Evolutionary conservation across 2,113 vertebrate genomes (phyloP), one percentile per base, ranked within the genome.

Genomic region (Balaeniceps rex): DNA sequence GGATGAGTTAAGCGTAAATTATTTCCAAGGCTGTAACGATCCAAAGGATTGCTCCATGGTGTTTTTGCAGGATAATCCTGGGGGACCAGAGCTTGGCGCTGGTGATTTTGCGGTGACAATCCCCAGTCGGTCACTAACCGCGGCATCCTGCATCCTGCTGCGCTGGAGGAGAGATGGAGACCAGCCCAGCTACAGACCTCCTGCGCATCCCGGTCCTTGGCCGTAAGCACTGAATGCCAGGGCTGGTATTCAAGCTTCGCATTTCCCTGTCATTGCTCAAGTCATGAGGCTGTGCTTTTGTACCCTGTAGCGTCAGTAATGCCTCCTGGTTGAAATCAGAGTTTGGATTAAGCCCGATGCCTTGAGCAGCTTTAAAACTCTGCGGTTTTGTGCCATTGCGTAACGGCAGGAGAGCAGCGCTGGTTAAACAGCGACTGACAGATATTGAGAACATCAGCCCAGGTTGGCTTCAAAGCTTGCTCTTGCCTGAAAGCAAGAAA

Each of bases 121-220:
- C 16, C 19, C 26, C 24, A 10, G 65, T 6, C 3, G 18, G 72
- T 15, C 11, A 28, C 60, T 25, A 14, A 18, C 18, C 11, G 46
- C 2, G 3, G n/a, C 26, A 25, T n/a, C n/a, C 17, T 65, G 42
- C 34, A 36, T 8, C 51, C 65, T 33, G 46, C 44, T 75, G 8
- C n/a, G 52, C 31, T 4, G 21, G 18, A 44, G 69, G 14, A 31
- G 31, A 11, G 69, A 58, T 8, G 54, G 61, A 57, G 23, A 25
- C 16, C 78, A 29, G 46, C 31, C 25, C 9, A 1, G 28, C 19
- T 6, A 7, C 21, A 22, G 60, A 69, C 29, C 21, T 12, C 23
- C 2, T 4, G 21, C 3, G 2, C n/a, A 15, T 11, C 75, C 51
- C 1, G 0, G 13, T 7, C 3, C 52, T 10, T 3, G 28, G 55